Conservation (phyloP, 2,113 vertebrate genomes). For the Myocastor coypus region DNA sequence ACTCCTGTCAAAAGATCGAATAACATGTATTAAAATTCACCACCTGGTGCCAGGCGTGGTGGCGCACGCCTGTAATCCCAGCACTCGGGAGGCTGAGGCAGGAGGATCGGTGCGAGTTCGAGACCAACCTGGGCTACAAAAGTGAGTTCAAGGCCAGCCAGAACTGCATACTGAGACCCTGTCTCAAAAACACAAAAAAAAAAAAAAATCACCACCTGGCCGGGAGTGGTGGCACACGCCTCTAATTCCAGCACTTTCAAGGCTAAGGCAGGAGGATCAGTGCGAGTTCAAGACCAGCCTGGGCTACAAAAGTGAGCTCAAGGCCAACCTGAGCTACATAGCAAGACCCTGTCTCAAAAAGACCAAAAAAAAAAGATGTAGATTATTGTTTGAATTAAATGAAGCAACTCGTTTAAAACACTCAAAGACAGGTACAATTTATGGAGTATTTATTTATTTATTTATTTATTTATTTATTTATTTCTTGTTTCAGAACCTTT, state of each 20-base stretch:
- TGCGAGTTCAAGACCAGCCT: background rate
- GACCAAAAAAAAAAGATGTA: background rate
- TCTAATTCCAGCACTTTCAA: background rate
- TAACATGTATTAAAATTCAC: constrained; percentile 35
- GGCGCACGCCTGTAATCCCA: too few species aligned
- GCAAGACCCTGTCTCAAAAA: background rate
- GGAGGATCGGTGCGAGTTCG: too few species aligned
- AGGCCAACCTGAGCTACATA: background rate
- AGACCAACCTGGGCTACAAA: too few species aligned
- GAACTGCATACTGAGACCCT: background rate
- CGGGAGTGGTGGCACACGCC: too few species aligned
- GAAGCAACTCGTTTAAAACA: background rate
- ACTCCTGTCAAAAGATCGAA: constrained; percentile 42
- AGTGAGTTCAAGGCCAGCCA: too few species aligned
- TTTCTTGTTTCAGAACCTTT: too few species aligned
- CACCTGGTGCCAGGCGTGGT: too few species aligned
- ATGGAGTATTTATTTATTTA: too few species aligned
- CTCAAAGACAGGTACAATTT: background rate
- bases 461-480: too few species aligned
- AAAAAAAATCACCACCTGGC: too few species aligned
- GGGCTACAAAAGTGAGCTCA: background rate
- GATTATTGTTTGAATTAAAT: background rate
- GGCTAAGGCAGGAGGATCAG: background rate
- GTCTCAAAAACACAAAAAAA: background rate
- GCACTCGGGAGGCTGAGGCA: too few species aligned